Evolutionary conservation across 1,140 invertebrate species (phyloP), one percentile per base, ranked within the genome.

Genomic region (Subanguina moxae): DNA sequence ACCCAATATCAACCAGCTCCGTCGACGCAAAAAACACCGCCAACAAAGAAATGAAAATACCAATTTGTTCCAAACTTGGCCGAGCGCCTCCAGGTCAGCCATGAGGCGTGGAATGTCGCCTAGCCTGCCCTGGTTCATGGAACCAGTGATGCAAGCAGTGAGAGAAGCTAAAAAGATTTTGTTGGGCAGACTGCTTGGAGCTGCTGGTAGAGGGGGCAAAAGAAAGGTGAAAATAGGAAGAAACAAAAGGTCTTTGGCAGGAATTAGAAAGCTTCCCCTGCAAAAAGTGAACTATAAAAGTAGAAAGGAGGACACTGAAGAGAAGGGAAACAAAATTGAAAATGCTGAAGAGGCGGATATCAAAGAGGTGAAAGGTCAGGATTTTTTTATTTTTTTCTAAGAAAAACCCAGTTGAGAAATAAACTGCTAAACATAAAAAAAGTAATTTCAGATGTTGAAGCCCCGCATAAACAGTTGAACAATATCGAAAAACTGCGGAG

Each of bases 401-500:
- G n/a, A n/a, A n/a, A n/a, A n/a, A n/a, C n/a, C n/a, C n/a, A n/a
- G n/a, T n/a, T n/a, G n/a, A n/a, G n/a, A n/a, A n/a, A n/a, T n/a
- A n/a, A n/a, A n/a, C n/a, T n/a, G n/a, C n/a, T n/a, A n/a, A n/a
- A n/a, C n/a, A n/a, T n/a, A n/a, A n/a, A n/a, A n/a, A n/a, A n/a
- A n/a, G n/a, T n/a, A n/a, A n/a, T n/a, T n/a, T n/a, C n/a, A n/a
- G n/a, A n/a, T n/a, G n/a, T n/a, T n/a, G n/a, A n/a, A n/a, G n/a
- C n/a, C 32, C 32, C 3, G 11, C 32, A 3, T 38, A 11, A 3
- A 38, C 32, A 19, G 25, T 11, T 70, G 17, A 57, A 69, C 21
- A 70, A 70, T 46, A 70, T 70, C 1, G 67, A 28, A 38, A 70
- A 70, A 27, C 38, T 70, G 25, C 19, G 42, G 8, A 43, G 65